A percentile compares a stretch with the other conserved stretches of the same genome.
Conservation (phyloP, 2,888 invertebrate genomes). For the Acleris sparsana region DNA sequence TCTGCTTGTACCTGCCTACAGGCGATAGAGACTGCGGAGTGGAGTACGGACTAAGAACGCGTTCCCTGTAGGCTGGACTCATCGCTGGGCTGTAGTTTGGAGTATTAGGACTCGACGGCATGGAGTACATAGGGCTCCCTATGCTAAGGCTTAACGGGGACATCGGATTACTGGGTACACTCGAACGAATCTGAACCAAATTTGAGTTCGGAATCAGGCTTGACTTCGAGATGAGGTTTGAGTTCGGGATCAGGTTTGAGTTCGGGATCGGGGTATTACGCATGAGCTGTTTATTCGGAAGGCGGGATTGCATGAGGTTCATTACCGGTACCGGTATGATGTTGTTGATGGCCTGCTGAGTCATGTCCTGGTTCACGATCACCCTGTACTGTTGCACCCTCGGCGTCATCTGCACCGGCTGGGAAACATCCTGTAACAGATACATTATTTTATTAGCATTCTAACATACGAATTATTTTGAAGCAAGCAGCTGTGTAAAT, state of each 20-base stretch:
- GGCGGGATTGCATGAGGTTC: constrained; percentile 58
- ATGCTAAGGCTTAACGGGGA: constrained; percentile 70
- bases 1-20: constrained; percentile 60
- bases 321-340: constrained; percentile 63
- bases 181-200: constrained; percentile 11
- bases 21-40: constrained; percentile 73
- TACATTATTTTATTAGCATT: constrained; percentile 27
- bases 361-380: constrained; percentile 49
- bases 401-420: constrained; percentile 49
- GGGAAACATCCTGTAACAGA: constrained; percentile 66
- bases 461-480: neutral
- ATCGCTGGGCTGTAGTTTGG: constrained; percentile 66
- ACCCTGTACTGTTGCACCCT: constrained; percentile 55
- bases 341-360: constrained; percentile 47
- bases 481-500: constrained; percentile 22
- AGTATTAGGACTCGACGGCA: constrained; percentile 67
- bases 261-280: constrained; percentile 40
- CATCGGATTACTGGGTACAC: constrained; percentile 53
- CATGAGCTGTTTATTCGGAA: constrained; percentile 44
- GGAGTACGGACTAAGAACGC: constrained; percentile 66
- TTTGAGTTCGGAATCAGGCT: constrained; percentile 23
- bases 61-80: constrained; percentile 67
- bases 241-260: constrained; percentile 21
- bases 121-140: constrained; percentile 66
- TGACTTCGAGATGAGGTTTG: constrained; percentile 14